Percentiles rank a stretch among this genome's conserved stretches.
Conservation (phyloP, 2,113 vertebrate genomes). For the Rhineura floridana region DNA sequence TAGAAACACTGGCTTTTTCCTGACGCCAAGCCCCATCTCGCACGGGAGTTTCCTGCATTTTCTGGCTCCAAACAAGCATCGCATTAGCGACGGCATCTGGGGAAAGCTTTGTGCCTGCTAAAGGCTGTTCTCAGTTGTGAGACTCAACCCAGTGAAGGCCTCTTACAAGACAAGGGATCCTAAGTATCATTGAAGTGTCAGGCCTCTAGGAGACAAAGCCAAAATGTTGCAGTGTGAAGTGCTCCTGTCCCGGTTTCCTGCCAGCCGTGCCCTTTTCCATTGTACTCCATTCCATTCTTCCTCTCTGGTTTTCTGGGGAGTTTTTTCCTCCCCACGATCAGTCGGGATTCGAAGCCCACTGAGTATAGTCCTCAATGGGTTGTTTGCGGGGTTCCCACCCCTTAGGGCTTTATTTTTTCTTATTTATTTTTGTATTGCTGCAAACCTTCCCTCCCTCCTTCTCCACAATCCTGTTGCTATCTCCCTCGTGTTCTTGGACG, state of each 20-base stretch:
- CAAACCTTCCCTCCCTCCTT: not conserved
- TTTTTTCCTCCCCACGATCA: not conserved
- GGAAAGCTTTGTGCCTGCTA: not conserved
- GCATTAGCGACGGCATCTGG: no score
- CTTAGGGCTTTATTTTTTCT: not conserved
- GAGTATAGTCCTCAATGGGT: not conserved
- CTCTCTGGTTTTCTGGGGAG: no score
- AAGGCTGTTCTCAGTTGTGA: not conserved
- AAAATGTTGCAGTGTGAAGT: not conserved
- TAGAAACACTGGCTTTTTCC: fast-evolving
- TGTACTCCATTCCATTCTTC: not conserved
- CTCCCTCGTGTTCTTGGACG: not conserved
- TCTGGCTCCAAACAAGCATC: not conserved
- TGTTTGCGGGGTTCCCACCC: not conserved
- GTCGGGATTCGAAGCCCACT: not conserved
- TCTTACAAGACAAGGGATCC: not conserved
- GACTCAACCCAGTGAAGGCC: not conserved
- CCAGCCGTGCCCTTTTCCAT: no score
- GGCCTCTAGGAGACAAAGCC: not conserved
- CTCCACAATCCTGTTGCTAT: no score
- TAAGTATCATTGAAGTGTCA: no score
- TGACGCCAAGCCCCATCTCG: fast-evolving
- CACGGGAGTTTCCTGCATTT: not conserved
- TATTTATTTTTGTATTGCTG: not conserved
- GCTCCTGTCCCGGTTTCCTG: not conserved